A percentile compares a stretch with the other conserved stretches of the same genome.
These are phyloP conservation scores for Branchinecta lynchi DNA, from an alignment of 1,140 invertebrate species.

Conservation along the genomic window DNA sequence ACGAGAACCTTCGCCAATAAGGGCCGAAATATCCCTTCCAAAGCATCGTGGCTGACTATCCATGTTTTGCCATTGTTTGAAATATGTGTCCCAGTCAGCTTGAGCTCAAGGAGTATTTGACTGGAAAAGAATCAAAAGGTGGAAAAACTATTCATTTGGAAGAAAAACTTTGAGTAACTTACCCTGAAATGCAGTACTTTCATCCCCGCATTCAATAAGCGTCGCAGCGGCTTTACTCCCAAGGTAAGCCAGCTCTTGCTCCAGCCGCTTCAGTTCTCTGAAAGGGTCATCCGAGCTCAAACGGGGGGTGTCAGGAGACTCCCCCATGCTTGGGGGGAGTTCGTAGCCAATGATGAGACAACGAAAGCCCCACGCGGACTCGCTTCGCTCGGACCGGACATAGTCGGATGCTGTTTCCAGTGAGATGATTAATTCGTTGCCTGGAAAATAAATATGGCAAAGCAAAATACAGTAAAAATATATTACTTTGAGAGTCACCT, in stretches of 20 bases:
- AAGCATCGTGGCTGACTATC: no score
- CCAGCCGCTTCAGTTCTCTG: constrained; percentile 52
- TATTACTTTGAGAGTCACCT: no score
- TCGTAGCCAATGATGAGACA: constrained; percentile 85
- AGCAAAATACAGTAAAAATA: constrained; percentile 16
- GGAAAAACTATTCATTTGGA: no score
- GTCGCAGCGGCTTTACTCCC: constrained; percentile 77
- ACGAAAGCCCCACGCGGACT: constrained; percentile 68
- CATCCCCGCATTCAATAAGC: constrained; percentile 69
- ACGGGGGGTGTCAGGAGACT: constrained; percentile 21
- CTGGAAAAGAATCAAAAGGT: no score
- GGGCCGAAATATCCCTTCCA: no score
- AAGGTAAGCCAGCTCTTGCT: constrained; percentile 77
- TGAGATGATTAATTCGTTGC: constrained; percentile 85
- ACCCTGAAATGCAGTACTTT: constrained; percentile 48
- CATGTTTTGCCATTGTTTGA: no score
- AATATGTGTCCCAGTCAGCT: no score
- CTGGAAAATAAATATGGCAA: constrained; percentile 31
- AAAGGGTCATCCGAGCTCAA: constrained; percentile 20
- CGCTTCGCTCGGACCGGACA: constrained; percentile 69
- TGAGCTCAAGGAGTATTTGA: no score
- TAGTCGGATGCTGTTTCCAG: constrained; percentile 90
- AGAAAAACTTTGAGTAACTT: constrained; percentile 23
- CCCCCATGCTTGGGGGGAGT: constrained; percentile 45
- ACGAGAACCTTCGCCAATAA: no score